Evolutionary conservation across 2,113 vertebrate genomes (phyloP).

Genomic region (Excalfactoria chinensis): DNA sequence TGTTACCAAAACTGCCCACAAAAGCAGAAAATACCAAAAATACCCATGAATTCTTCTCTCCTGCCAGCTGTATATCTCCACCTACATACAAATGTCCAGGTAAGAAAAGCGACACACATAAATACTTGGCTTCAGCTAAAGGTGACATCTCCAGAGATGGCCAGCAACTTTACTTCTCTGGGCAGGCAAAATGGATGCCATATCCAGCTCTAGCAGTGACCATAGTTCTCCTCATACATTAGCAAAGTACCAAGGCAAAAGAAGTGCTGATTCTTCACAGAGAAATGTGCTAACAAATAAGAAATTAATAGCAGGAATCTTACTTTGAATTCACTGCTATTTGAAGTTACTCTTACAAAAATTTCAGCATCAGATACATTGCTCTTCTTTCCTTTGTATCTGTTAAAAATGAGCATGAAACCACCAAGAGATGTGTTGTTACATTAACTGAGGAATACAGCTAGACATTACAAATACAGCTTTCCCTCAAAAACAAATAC

Average conservation of each 20-base stretch:
- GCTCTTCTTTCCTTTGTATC: not conserved
- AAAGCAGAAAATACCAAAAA: not conserved
- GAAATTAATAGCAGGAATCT: not conserved
- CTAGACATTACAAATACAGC: not conserved
- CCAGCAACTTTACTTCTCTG: not conserved
- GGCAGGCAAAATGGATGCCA: not conserved
- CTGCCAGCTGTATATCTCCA: no score
- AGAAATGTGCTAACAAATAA: not conserved
- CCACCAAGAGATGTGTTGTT: not conserved
- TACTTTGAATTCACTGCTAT: not conserved
- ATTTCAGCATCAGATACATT: not conserved
- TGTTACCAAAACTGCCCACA: not conserved
- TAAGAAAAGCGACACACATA: not conserved
- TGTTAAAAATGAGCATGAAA: not conserved
- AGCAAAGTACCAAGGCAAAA: accelerated
- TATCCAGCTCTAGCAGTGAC: not conserved
- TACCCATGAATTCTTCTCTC: not conserved
- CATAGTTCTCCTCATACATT: not conserved
- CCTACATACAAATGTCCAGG: not conserved
- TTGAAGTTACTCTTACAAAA: not conserved
- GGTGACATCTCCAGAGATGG: not conserved
- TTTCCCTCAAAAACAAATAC: not conserved
- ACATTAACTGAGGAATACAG: not conserved
- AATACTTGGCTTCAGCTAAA: not conserved
- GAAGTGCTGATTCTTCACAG: not conserved